These are phyloP conservation scores for Hypsopygia costalis DNA, from an alignment of 2,888 invertebrate genomes.

Conservation along the genomic window DNA sequence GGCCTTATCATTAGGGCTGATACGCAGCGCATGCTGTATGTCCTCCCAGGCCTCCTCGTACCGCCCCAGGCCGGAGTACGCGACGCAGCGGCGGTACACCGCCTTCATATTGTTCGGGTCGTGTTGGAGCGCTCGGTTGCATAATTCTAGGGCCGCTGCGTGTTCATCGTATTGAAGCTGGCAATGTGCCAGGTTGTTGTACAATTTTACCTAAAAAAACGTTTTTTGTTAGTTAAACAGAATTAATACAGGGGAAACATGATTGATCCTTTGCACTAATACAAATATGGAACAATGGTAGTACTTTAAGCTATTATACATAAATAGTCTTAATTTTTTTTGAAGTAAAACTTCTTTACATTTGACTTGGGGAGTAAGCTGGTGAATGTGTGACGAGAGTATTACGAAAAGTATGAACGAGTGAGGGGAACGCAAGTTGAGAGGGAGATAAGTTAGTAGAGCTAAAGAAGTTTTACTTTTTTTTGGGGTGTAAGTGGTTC, in stretches of 20 bases:
- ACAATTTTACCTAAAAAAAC: slow-evolving; percentile 80
- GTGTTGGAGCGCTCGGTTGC: slow-evolving; percentile 88
- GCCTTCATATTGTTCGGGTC: slow-evolving; percentile 92
- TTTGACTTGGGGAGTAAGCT: too few relatives aligned
- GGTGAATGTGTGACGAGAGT: too few relatives aligned
- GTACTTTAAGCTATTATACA: too few relatives aligned
- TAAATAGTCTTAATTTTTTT: neutral
- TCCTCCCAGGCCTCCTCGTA: slow-evolving; percentile 83
- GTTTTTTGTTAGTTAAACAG: too few relatives aligned
- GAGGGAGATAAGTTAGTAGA: too few relatives aligned
- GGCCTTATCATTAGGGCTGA: slow-evolving; percentile 84
- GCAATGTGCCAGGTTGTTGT: slow-evolving; percentile 91
- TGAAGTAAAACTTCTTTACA: neutral
- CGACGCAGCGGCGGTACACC: slow-evolving; percentile 90
- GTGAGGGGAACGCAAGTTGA: too few relatives aligned
- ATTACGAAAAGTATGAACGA: too few relatives aligned
- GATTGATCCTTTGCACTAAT: too few relatives aligned
- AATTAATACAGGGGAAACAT: too few relatives aligned
- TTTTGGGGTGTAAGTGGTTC: too few relatives aligned
- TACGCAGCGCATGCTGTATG: slow-evolving; percentile 73
- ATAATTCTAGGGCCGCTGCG: slow-evolving; percentile 83
- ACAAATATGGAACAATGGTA: too few relatives aligned
- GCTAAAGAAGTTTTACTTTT: too few relatives aligned
- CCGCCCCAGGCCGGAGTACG: slow-evolving; percentile 82
- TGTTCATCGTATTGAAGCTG: slow-evolving; percentile 85